A percentile compares a stretch with the other conserved stretches of the same genome.
phyloP scores from a whole-genome alignment of 2,113 vertebrate genomes.

The Anarhynchus alexandrinus region DNA sequence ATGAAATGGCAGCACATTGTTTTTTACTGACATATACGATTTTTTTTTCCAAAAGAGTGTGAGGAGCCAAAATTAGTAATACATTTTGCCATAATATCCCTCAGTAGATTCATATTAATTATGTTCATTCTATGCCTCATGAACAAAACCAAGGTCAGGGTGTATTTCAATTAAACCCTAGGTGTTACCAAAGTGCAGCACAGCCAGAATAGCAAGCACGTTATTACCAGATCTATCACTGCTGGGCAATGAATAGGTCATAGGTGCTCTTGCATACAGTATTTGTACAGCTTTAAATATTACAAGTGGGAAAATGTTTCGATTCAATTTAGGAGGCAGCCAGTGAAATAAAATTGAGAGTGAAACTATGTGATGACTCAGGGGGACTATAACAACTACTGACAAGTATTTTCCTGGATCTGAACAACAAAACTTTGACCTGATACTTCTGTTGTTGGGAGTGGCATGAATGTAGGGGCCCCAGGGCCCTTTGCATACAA shows the following conservation, averaged over 20 bases:
- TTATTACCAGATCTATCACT: conserved; percentile 74
- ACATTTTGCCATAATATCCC: conserved; percentile 54
- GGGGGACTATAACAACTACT: not conserved
- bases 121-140: conserved; percentile 26
- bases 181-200: conserved; percentile 60
- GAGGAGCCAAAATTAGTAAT: conserved; percentile 59
- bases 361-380: not conserved
- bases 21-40: conserved; percentile 23
- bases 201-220: conserved; percentile 62
- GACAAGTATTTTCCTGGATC: not conserved
- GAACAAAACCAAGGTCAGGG: conserved; percentile 74
- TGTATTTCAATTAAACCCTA: conserved; percentile 75
- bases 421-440: not conserved
- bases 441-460: not conserved
- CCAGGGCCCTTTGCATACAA: not conserved
- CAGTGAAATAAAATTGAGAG: conserved; percentile 34
- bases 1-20: not conserved
- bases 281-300: conserved; percentile 66
- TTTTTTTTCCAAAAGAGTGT: not conserved
- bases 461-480: not conserved
- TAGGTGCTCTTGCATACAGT: conserved; percentile 2
- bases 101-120: conserved; percentile 60
- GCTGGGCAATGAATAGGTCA: conserved; percentile 69
- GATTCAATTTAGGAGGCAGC: conserved; percentile 40
- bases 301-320: conserved; percentile 65